A percentile compares a stretch with the other conserved stretches of the same genome.
phyloP scores from a whole-genome alignment of 2,113 vertebrate species.

The Empidonax traillii region DNA sequence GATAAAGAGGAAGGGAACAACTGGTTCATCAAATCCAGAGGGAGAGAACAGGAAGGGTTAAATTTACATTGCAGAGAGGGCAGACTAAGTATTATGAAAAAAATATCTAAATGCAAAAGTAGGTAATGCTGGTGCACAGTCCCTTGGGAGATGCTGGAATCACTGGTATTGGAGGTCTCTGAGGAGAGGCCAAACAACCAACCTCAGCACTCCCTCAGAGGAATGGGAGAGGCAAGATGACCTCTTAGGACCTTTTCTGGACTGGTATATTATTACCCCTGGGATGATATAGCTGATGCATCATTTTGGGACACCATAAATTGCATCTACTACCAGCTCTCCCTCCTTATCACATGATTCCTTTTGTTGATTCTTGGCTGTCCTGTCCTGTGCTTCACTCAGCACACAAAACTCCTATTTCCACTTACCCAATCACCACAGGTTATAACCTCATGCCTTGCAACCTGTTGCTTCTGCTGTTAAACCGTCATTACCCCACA shows the following conservation, averaged over 20 bases:
- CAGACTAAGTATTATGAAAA: not conserved
- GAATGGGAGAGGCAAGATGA: not conserved
- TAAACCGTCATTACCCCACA: not conserved
- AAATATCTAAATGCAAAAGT: not conserved
- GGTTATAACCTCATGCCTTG: not conserved
- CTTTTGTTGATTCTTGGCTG: not conserved
- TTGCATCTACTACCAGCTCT: not conserved
- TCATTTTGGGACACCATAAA: not conserved
- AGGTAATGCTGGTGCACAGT: not conserved
- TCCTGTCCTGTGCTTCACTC: not conserved
- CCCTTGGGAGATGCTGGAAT: not conserved
- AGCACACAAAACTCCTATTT: not conserved
- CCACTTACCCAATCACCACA: not conserved
- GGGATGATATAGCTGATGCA: not conserved
- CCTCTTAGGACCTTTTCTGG: not conserved
- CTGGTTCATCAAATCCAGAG: not conserved
- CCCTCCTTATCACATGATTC: not conserved
- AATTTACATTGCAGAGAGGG: not conserved
- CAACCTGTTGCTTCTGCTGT: not conserved
- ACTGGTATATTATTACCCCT: not conserved
- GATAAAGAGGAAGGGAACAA: not conserved
- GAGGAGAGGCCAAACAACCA: not conserved
- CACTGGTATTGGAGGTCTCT: not conserved
- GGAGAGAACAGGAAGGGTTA: not conserved
- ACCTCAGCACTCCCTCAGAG: not conserved